Conservation (phyloP, 2,888 invertebrate genomes). For the Aporophyla lueneburgensis region DNA sequence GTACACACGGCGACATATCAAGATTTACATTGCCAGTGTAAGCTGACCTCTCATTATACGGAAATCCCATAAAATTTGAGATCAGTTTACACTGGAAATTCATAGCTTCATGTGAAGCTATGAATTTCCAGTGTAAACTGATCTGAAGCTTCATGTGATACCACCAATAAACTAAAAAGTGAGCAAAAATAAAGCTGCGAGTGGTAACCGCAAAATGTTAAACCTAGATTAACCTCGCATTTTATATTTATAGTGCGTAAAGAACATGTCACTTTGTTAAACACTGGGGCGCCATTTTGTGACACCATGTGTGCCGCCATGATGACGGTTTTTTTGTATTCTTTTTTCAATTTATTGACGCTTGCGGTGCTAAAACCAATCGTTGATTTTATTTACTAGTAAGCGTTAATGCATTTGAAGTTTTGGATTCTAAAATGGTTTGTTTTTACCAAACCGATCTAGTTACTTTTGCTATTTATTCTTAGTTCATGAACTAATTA, state of each 20-base stretch:
- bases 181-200: conserved; percentile 56
- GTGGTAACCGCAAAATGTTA: conserved; percentile 59
- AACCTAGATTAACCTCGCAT: conserved; percentile 60
- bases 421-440: neutral
- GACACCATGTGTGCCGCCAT: conserved; percentile 4
- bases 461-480: neutral
- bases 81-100: too few relatives aligned
- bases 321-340: neutral
- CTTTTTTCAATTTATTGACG: conserved; percentile 10
- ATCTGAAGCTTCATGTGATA: too few relatives aligned
- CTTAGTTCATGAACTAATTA: neutral
- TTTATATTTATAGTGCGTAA: conserved; percentile 60
- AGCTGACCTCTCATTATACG: too few relatives aligned
- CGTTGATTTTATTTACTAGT: conserved; percentile 1
- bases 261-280: conserved; percentile 54
- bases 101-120: too few relatives aligned
- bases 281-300: conserved; percentile 37
- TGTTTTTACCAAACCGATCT: neutral
- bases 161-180: conserved; percentile 44
- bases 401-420: neutral
- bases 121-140: too few relatives aligned
- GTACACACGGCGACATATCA: too few relatives aligned
- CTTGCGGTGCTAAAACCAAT: neutral
- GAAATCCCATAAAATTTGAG: too few relatives aligned
- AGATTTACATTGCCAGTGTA: too few relatives aligned